Conservation (phyloP, 2,888 invertebrate genomes). For the Chaitophorus viminalis region DNA sequence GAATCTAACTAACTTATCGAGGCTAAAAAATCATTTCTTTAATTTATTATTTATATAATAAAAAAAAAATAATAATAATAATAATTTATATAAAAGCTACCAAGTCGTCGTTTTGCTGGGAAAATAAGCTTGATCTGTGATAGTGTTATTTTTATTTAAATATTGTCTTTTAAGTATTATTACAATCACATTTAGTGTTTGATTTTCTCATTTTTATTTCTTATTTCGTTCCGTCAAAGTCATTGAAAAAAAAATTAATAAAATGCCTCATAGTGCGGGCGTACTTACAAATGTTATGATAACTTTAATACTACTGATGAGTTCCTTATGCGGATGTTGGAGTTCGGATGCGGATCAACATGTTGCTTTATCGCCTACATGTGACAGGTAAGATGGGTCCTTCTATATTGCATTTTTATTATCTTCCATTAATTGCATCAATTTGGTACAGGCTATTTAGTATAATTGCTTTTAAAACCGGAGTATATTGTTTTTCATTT, state of each 20-base stretch:
- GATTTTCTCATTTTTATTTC: neutral
- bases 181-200: neutral
- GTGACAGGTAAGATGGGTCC: conserved; percentile 54
- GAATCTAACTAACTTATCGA: conserved; percentile 21
- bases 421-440: conserved; percentile 16
- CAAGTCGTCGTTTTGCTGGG: neutral
- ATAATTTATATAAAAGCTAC: conserved; percentile 12
- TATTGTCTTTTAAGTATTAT: conserved; percentile 11
- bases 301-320: conserved; percentile 21
- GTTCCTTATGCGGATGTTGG: conserved; percentile 43
- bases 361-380: conserved; percentile 15
- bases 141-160: conserved; percentile 42
- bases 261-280: conserved; percentile 46
- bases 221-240: conserved; percentile 19
- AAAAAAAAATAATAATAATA: conserved; percentile 20
- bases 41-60: conserved; percentile 7
- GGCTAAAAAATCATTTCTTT: neutral
- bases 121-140: conserved; percentile 41
- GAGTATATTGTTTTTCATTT: neutral
- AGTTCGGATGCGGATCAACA: conserved; percentile 51
- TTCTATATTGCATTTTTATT: conserved; percentile 11
- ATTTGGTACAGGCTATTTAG: conserved; percentile 4
- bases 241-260: neutral
- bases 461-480: neutral
- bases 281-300: conserved; percentile 40